Evolutionary conservation across 2,113 vertebrate species (phyloP), one percentile per base, ranked within the genome.

Genomic region (Dendrocopos noguchii): DNA sequence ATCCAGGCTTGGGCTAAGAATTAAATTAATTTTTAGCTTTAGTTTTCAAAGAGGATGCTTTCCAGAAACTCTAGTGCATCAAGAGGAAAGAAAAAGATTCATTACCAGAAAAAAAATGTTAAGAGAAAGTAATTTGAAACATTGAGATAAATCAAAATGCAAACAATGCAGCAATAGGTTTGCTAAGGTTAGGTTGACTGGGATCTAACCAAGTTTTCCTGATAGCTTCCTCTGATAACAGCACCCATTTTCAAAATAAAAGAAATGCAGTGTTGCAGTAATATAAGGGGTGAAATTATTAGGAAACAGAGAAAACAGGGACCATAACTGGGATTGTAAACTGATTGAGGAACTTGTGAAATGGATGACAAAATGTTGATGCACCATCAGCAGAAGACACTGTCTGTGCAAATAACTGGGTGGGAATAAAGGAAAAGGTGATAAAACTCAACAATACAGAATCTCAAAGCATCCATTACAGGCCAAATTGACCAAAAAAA

Each of bases 111-210:
- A 22, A 91, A 94, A 91, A 10, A 9, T 36, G 5, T 72, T 81
- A 81, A 76, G 36, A 22, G 33, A 81, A 93, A 68, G 27, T 79
- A 94, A 89, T 94, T 87, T 91, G 64, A 94, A 94, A 55, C n/a
- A 55, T 15, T 22, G 50, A 94, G 59, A 80, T 91, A 95, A 92
- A 95, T 92, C 84, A 94, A 95, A 95, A 82, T 52, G 50, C 75
- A 87, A 89, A 91, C 87, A 82, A 52, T 66, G 46, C 39, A 70
- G 59, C 53, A 91, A 31, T 12, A 82, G 46, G 46, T 82, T 70
- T 84, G 65, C 36, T 77, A 84, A 65, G 15, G 31, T 87, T 34
- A 84, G 50, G 66, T 44, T 79, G 57, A 33, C 55, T 70, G 60
- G 55, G 64, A 70, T 73, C 39, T 27, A 50, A 20, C 71, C 87